These are phyloP conservation scores for Microplitis deprimator DNA, from an alignment of 2,888 invertebrate species.

Conservation along the genomic window DNA sequence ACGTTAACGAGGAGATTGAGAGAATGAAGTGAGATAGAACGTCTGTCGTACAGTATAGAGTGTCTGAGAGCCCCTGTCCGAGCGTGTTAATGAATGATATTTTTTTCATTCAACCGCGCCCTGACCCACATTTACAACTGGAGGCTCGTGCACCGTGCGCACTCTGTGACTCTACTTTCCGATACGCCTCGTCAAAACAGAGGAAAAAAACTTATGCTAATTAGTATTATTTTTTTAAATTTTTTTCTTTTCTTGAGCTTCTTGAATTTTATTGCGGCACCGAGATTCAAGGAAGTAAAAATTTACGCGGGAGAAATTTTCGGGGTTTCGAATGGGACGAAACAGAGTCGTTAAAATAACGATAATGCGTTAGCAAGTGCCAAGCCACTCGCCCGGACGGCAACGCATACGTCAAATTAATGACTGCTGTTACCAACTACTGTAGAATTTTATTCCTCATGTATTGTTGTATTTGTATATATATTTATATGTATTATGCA, in stretches of 20 bases:
- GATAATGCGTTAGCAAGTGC: conserved; percentile 58
- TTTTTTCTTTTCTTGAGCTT: conserved; percentile 5
- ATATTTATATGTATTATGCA: no score
- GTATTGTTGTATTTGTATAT: background rate
- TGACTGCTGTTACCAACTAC: conserved; percentile 52
- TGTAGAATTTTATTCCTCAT: conserved; percentile 40
- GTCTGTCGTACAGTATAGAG: conserved; percentile 37
- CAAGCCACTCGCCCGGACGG: conserved; percentile 46
- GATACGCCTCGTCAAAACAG: conserved; percentile 36
- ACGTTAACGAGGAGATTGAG: conserved; percentile 9
- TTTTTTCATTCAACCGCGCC: conserved; percentile 69
- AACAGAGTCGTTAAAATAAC: conserved; percentile 60
- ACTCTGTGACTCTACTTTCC: conserved; percentile 28
- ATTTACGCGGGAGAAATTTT: conserved; percentile 18
- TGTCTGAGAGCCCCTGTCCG: conserved; percentile 62
- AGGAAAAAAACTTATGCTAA: background rate
- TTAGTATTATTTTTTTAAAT: conserved; percentile 7
- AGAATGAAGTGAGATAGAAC: conserved; percentile 11
- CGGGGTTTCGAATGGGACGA: conserved; percentile 43
- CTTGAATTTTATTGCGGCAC: conserved; percentile 9
- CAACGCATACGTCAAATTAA: conserved; percentile 60
- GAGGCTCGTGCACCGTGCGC: conserved; percentile 37
- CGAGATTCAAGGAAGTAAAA: background rate
- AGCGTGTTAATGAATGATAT: conserved; percentile 69
- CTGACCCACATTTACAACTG: conserved; percentile 66